Conservation (phyloP, 2,113 vertebrate species). For the Siniperca chuatsi region DNA sequence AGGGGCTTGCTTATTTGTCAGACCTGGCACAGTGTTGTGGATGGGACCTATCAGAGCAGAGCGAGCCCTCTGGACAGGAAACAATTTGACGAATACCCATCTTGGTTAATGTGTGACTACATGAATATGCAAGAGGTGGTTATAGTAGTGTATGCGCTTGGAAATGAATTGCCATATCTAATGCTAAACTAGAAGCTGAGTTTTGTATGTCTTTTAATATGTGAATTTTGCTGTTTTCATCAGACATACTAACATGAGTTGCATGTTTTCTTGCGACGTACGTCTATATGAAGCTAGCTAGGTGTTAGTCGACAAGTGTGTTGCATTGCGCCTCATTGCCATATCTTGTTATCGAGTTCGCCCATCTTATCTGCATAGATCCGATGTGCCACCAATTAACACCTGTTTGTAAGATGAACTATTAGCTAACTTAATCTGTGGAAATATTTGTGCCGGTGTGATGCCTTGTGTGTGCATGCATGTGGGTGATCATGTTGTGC, state of each 20-base stretch:
- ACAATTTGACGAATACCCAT: conserved; percentile 40
- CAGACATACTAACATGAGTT: not conserved
- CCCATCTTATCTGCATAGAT: conserved; percentile 50
- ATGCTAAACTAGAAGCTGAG: not conserved
- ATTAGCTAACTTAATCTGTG: conserved; percentile 49
- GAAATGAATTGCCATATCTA: not conserved
- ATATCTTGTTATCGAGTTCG: not conserved
- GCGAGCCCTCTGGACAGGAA: conserved; percentile 41
- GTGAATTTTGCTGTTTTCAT: not conserved
- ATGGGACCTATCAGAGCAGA: conserved; percentile 44
- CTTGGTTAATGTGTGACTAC: conserved; percentile 5
- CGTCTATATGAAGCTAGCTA: not conserved
- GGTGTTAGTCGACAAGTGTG: not conserved
- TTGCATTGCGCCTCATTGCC: conserved; percentile 1
- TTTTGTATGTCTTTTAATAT: not conserved
- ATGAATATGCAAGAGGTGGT: conserved; percentile 45
- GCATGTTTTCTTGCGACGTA: not conserved
- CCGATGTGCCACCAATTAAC: conserved; percentile 57
- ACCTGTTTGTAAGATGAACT: conserved; percentile 59
- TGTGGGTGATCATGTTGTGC: conserved; percentile 3
- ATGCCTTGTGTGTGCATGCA: not conserved
- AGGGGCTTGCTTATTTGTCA: conserved; percentile 22
- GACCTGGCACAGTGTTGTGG: conserved; percentile 44
- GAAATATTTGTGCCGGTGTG: conserved; percentile 22
- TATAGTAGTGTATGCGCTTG: not conserved